phyloP scores from a whole-genome alignment of 1,140 invertebrate species.

The Drosophila malerkotliana region DNA sequence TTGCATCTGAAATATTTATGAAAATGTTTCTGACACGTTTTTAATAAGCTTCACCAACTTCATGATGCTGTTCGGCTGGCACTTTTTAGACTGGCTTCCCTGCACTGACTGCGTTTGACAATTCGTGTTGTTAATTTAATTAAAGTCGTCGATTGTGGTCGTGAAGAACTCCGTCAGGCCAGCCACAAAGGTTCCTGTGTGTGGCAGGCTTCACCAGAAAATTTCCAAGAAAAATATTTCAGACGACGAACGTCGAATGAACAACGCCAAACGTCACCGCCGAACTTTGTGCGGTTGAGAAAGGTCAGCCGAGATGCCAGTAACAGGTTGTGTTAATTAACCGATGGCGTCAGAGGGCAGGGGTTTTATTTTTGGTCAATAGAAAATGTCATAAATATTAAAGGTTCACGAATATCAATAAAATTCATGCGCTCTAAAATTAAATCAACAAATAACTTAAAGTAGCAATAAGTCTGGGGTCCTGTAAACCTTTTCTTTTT shows the following conservation, averaged over 20 bases:
- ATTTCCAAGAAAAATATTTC: conserved; percentile 32
- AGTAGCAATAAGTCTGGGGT: too few species aligned
- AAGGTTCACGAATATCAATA: neutral
- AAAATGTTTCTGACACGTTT: conserved; percentile 81
- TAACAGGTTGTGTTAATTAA: neutral
- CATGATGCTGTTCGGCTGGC: conserved; percentile 10
- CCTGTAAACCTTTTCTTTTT: neutral
- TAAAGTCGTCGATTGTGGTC: conserved; percentile 51
- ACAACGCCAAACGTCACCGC: neutral
- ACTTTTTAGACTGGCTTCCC: conserved; percentile 32
- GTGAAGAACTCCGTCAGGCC: conserved; percentile 6
- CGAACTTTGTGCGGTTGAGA: neutral
- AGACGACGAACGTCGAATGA: conserved; percentile 5
- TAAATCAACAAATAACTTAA: neutral
- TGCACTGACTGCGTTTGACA: conserved; percentile 67
- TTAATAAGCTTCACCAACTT: conserved; percentile 60
- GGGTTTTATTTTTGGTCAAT: neutral
- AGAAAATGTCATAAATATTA: neutral
- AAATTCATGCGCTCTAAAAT: neutral
- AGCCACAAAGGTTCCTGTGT: conserved; percentile 5
- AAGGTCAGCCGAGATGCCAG: neutral
- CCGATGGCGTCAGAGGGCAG: neutral
- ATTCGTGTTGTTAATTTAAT: conserved; percentile 79
- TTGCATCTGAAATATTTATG: conserved; percentile 77
- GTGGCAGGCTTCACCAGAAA: conserved; percentile 11